Conservation (phyloP, 1,140 invertebrate species). For the Drosophila bocqueti region DNA sequence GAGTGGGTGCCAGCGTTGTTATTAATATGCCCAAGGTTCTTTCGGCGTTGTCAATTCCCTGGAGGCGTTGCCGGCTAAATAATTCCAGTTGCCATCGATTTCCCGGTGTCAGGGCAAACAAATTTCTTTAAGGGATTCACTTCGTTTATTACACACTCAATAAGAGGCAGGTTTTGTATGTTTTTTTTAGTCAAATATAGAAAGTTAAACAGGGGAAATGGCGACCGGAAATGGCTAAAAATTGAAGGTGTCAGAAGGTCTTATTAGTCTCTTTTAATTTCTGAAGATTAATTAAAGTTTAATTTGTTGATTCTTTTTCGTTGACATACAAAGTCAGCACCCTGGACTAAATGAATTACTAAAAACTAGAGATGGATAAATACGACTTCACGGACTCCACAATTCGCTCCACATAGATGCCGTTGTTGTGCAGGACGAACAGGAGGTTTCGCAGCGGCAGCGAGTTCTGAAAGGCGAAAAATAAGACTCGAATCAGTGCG, state of each 20-base stretch:
- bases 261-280: not conserved
- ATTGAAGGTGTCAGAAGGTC: not conserved
- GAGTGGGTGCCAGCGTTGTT: slow-evolving; percentile 47
- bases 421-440: slow-evolving; percentile 64
- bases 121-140: slow-evolving; percentile 30
- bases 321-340: not conserved
- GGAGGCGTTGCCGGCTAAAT: slow-evolving; percentile 41
- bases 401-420: slow-evolving; percentile 68
- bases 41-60: slow-evolving; percentile 47
- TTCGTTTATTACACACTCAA: slow-evolving; percentile 41
- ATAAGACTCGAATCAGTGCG: slow-evolving; percentile 32
- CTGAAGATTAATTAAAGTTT: not conserved
- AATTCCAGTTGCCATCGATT: slow-evolving; percentile 38
- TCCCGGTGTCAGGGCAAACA: slow-evolving; percentile 12
- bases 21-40: slow-evolving; percentile 77
- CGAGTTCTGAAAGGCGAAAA: slow-evolving; percentile 67
- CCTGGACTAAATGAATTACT: slow-evolving; percentile 6
- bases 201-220: not conserved
- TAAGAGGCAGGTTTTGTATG: slow-evolving; percentile 6
- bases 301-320: not conserved
- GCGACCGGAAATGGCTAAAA: not conserved
- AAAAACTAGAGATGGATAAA: slow-evolving; percentile 69
- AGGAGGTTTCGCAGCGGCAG: slow-evolving; percentile 62
- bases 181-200: not conserved
- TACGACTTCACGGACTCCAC: slow-evolving; percentile 76